Conservation (phyloP, 2,113 vertebrate genomes). For the Elgaria multicarinata region DNA sequence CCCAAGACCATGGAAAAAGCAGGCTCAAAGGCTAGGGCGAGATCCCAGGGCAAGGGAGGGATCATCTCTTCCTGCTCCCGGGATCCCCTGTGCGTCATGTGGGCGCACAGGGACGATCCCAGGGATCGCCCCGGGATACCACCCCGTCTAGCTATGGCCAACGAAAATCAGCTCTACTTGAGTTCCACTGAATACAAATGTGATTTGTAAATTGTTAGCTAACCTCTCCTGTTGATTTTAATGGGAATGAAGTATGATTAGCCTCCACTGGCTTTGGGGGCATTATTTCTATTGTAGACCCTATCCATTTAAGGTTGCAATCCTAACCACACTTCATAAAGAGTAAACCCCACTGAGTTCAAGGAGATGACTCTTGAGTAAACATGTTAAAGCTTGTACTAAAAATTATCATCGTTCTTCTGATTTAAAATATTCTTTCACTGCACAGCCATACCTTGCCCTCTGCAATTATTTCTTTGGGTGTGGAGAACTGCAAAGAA, state of each 20-base stretch:
- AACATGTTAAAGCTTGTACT: not conserved
- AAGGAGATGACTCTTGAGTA: not conserved
- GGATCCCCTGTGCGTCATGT: no score
- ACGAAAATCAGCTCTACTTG: not conserved
- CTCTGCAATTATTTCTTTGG: slow-evolving; percentile 4
- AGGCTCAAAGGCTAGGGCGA: no score
- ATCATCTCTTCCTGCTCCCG: no score
- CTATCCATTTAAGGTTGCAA: not conserved
- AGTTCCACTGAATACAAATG: not conserved
- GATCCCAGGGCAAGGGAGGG: no score
- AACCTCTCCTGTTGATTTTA: not conserved
- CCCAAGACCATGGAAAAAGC: no score
- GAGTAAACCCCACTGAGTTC: not conserved
- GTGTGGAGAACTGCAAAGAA: not conserved
- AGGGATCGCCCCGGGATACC: no score
- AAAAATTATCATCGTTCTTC: not conserved
- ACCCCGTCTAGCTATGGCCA: no score
- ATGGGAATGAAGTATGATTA: not conserved
- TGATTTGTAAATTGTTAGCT: not conserved
- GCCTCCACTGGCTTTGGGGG: no score
- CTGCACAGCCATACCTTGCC: not conserved
- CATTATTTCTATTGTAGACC: not conserved
- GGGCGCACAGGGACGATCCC: no score
- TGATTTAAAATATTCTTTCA: not conserved
- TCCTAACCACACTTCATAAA: not conserved